phyloP scores from a whole-genome alignment of 1,140 invertebrate species.

The Pseudoatta argentina region DNA sequence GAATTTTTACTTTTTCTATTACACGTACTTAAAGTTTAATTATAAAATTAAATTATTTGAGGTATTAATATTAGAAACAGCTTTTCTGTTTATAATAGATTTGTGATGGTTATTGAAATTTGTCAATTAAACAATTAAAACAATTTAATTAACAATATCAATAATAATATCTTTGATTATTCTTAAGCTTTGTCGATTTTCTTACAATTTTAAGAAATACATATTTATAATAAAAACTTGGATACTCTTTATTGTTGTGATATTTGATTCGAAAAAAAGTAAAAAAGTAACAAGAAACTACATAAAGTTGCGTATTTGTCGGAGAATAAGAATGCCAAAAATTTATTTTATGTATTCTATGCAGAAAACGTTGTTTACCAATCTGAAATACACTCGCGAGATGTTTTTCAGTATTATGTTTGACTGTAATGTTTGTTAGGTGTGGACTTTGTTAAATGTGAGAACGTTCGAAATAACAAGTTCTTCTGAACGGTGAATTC shows the following conservation, averaged over 20 bases:
- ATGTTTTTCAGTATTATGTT: neutral
- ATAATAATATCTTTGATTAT: neutral
- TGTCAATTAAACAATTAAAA: too few species aligned
- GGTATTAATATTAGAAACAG: neutral
- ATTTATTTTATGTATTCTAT: neutral
- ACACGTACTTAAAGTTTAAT: neutral
- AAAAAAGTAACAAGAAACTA: neutral
- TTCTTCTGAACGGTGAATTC: constrained; percentile 62
- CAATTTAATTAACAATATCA: neutral
- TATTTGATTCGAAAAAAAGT: neutral
- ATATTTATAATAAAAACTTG: neutral
- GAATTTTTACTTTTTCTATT: neutral
- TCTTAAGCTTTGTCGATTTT: neutral
- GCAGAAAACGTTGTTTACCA: constrained; percentile 13
- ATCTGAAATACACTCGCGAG: constrained; percentile 8
- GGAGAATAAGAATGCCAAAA: neutral
- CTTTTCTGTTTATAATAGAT: neutral
- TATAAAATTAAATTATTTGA: neutral
- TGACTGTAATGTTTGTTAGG: constrained; percentile 16
- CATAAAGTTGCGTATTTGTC: neutral
- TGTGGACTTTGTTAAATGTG: neutral
- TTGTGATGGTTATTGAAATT: neutral
- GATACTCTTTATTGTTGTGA: neutral
- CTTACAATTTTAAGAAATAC: neutral
- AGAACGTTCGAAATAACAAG: constrained; percentile 29